These are phyloP conservation scores for Caenorhabditis angaria DNA, from an alignment of 2,888 invertebrate genomes.

Conservation along the genomic window DNA sequence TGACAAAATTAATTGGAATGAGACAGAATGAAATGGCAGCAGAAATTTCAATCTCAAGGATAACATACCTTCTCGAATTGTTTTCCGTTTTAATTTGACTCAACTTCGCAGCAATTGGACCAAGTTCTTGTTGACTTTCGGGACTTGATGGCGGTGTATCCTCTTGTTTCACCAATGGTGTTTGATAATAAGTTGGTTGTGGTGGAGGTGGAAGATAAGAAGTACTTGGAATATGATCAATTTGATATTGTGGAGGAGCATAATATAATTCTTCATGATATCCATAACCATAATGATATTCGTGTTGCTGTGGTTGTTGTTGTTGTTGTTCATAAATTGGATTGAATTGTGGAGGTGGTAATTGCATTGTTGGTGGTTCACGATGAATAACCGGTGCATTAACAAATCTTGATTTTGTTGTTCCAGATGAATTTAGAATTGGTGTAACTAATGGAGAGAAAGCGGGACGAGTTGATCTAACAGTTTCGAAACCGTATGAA, in stretches of 20 bases:
- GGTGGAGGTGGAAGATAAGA: constrained; percentile 23
- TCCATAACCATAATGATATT: not conserved
- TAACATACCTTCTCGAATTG: constrained; percentile 8
- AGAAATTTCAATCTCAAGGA: not conserved
- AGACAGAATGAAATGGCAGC: not conserved
- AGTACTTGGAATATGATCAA: constrained; percentile 10
- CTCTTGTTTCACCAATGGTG: not conserved
- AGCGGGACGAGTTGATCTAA: constrained; percentile 7
- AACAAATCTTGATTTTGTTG: constrained; percentile 7
- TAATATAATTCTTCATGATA: not conserved
- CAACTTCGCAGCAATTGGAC: constrained; percentile 26
- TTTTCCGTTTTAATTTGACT: constrained; percentile 21
- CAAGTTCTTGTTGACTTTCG: constrained; percentile 12
- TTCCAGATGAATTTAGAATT: constrained; percentile 17
- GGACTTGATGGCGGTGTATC: constrained; percentile 44
- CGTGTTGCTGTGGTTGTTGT: constrained; percentile 3
- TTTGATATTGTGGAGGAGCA: constrained; percentile 14
- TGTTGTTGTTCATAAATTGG: constrained; percentile 9
- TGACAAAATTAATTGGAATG: not conserved
- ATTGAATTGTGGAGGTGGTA: constrained; percentile 29
- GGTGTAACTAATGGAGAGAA: constrained; percentile 38
- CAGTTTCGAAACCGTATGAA: not conserved
- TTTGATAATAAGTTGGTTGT: not conserved
- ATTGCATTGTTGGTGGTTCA: constrained; percentile 31
- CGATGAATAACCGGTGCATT: constrained; percentile 11